Base-by-base conservation (phyloP, 2,888 invertebrate species). In the Brachypalpus laphriformis region DNA sequence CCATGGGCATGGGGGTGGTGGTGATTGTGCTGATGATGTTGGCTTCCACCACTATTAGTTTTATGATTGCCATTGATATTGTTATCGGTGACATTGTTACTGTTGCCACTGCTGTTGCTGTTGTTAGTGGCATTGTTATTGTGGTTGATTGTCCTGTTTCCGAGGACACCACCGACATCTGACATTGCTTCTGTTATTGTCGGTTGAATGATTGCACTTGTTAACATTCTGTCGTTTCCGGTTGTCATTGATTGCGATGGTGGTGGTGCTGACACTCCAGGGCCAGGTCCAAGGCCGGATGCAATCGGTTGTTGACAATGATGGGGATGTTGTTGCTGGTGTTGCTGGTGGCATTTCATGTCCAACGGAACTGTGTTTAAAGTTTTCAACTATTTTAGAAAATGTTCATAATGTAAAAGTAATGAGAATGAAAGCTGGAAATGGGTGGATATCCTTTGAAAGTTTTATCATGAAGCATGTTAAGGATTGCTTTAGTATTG, bases 161-260 rank as follows among this genome's bases (percentile, higher is more conserved):
- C 87, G 87, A 87, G 86, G 87, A 76, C 88, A 88, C 82, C 88
- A 89, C 77, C 76, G 63, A 87, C 87, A 81, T 87, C 86, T 72
- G 83, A 75, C 87, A 87, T 76, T 76, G 87, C 78, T 56, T 82
- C 81, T 81, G 87, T 87, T 87, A 87, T 86, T 87, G 87, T 77
- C 76, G 87, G 87, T 81, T 87, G 88, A 83, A 87, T 90, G 81
- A 90, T 88, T 89, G 90, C 89, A 87, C 90, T 90, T 91, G 91
- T 91, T 91, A 91, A 91, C 91, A 91, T 91, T 90, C 91, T 90
- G 89, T 91, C 91, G 90, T 89, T 91, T 91, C 91, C 91, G 90
- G 89, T 90, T 88, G 91, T 88, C 89, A 89, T 88, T 88, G 90
- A 90, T 87, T 89, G 89, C 81, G 88, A 86, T 75, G 88, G 87